phyloP scores from a whole-genome alignment of 92 coral and sea anemone genomes.

The Nematostella vectensis region DNA sequence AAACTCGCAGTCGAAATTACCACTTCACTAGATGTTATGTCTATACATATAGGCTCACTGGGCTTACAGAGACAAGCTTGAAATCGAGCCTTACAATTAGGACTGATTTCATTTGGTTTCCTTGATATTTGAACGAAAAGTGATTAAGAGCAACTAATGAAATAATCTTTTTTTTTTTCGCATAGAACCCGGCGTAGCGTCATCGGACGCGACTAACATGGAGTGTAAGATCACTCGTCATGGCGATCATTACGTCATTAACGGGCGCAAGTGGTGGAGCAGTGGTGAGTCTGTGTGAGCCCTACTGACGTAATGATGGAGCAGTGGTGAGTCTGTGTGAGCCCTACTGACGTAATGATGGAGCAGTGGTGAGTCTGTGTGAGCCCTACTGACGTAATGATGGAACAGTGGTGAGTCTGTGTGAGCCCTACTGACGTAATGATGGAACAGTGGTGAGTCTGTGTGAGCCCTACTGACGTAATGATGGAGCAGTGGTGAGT shows the following conservation, averaged over 20 bases:
- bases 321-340: constrained; percentile 60
- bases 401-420: constrained; percentile 83
- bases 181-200: constrained; percentile 91
- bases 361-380: constrained; percentile 70
- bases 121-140: too few relatives aligned
- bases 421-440: constrained; percentile 12
- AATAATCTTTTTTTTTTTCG: too few relatives aligned
- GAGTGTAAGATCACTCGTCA: constrained; percentile 72
- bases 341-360: constrained; percentile 54
- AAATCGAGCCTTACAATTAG: too few relatives aligned
- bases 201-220: constrained; percentile 99
- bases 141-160: too few relatives aligned
- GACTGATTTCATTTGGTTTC: too few relatives aligned
- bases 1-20: background rate
- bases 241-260: constrained; percentile 57
- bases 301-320: constrained; percentile 67
- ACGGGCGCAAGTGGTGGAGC: constrained; percentile 97
- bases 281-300: constrained; percentile 53
- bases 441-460: constrained; percentile 98
- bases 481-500: constrained; percentile 98
- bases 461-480: constrained; percentile 5
- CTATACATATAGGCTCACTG: background rate
- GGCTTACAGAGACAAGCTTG: too few relatives aligned
- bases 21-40: background rate
- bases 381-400: constrained; percentile 37